A percentile compares a stretch with the other conserved stretches of the same genome.
Evolutionary conservation across 1,140 invertebrate genomes (phyloP).

Genomic region (Sycophaga agraensis): DNA sequence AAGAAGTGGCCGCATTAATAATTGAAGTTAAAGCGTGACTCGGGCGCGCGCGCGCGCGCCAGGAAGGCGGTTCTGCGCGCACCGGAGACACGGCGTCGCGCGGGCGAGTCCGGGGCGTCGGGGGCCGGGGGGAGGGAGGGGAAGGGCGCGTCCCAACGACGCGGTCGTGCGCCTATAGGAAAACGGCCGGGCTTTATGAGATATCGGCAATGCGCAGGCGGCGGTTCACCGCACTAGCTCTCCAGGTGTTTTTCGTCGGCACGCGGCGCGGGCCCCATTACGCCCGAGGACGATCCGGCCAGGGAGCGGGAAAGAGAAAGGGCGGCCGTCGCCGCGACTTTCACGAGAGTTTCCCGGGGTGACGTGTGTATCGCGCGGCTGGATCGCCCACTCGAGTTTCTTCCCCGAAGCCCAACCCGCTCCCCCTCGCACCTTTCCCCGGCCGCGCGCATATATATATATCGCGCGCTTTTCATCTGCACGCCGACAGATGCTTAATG

Average conservation of each 20-base stretch:
- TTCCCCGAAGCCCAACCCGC: neutral
- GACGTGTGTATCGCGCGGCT: neutral
- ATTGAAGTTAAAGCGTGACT: too few species aligned
- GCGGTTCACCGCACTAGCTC: conserved; percentile 21
- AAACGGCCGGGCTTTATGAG: conserved; percentile 17
- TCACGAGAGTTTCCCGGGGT: conserved; percentile 11
- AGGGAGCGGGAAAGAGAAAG: neutral
- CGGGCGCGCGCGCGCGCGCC: too few species aligned
- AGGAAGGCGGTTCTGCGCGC: too few species aligned
- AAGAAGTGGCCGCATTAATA: too few species aligned
- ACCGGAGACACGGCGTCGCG: too few species aligned
- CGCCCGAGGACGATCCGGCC: neutral
- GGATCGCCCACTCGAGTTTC: conserved; percentile 17
- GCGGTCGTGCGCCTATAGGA: too few species aligned
- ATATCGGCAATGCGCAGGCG: conserved; percentile 14
- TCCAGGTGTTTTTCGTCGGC: conserved; percentile 17
- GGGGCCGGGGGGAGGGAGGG: too few species aligned
- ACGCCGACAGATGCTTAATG: conserved; percentile 1
- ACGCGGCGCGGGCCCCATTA: too few species aligned
- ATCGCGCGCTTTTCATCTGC: conserved; percentile 1
- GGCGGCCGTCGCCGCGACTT: conserved; percentile 1
- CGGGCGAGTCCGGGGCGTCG: too few species aligned
- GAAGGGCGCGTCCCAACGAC: too few species aligned
- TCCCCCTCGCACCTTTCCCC: neutral
- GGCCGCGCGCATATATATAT: neutral